Conservation (phyloP, 2,888 invertebrate genomes). For the Cryptocephalus primarius region DNA sequence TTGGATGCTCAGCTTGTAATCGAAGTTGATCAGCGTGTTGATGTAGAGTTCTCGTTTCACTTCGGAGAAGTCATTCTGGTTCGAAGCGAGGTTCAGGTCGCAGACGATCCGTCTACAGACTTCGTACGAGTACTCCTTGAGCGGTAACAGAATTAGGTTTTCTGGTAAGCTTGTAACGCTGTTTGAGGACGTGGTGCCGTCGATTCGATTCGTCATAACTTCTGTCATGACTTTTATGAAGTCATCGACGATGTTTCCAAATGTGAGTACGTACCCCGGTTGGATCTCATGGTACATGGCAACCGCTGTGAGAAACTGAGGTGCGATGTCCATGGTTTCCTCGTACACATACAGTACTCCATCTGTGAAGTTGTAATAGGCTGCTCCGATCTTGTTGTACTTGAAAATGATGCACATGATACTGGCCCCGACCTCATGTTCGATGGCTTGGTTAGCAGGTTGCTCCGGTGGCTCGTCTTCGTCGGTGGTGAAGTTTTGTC, state of each 20-base stretch:
- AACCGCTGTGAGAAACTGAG: slow-evolving; percentile 49
- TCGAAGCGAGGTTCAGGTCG: slow-evolving; percentile 32
- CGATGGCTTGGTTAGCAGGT: neutral
- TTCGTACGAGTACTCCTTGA: slow-evolving; percentile 42
- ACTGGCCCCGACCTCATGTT: slow-evolving; percentile 26
- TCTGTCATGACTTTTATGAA: slow-evolving; percentile 35
- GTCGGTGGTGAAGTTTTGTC: too few relatives aligned
- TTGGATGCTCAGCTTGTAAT: slow-evolving; percentile 50
- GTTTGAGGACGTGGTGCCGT: slow-evolving; percentile 18
- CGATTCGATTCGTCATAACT: slow-evolving; percentile 13
- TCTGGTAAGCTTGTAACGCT: slow-evolving; percentile 31
- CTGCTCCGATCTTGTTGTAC: slow-evolving; percentile 58
- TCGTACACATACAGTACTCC: slow-evolving; percentile 50
- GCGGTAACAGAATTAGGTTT: slow-evolving; percentile 45
- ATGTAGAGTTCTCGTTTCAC: slow-evolving; percentile 48
- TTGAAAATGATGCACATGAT: slow-evolving; percentile 55
- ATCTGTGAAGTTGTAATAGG: slow-evolving; percentile 55
- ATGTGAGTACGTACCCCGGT: slow-evolving; percentile 45
- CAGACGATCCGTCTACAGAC: slow-evolving; percentile 22
- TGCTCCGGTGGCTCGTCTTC: too few relatives aligned
- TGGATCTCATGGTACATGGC: slow-evolving; percentile 49
- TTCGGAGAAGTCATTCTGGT: slow-evolving; percentile 38
- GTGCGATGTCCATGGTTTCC: slow-evolving; percentile 54
- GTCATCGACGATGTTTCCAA: slow-evolving; percentile 42
- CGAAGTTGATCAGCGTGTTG: slow-evolving; percentile 52